These are phyloP conservation scores for Belgica antarctica DNA, from an alignment of 2,888 invertebrate species.

Conservation along the genomic window DNA sequence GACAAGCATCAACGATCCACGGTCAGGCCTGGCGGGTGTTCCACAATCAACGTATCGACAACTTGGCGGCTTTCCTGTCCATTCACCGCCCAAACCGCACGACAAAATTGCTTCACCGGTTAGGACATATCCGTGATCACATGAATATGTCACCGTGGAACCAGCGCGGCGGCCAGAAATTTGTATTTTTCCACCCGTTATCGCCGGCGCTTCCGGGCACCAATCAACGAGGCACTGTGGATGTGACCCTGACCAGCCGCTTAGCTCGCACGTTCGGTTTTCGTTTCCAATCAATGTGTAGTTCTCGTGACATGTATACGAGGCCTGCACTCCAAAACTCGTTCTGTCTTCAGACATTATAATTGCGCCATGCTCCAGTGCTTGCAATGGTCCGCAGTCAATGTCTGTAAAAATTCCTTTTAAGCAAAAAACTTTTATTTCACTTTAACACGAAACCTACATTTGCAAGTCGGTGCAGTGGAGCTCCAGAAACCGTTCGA, in stretches of 20 bases:
- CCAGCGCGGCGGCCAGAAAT: slow-evolving; percentile 74
- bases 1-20: slow-evolving; percentile 68
- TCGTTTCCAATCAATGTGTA: slow-evolving; percentile 77
- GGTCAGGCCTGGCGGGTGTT: slow-evolving; percentile 74
- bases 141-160: slow-evolving; percentile 75
- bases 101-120: slow-evolving; percentile 77
- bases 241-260: slow-evolving; percentile 75
- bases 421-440: background rate
- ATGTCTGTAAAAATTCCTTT: slow-evolving; percentile 63
- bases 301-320: slow-evolving; percentile 78
- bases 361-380: slow-evolving; percentile 72
- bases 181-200: slow-evolving; percentile 71
- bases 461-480: slow-evolving; percentile 78
- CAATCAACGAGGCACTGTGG: slow-evolving; percentile 82
- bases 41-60: slow-evolving; percentile 87
- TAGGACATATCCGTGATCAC: slow-evolving; percentile 79
- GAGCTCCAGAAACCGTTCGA: slow-evolving; percentile 81
- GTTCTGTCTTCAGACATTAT: slow-evolving; percentile 67
- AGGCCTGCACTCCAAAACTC: slow-evolving; percentile 73
- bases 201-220: slow-evolving; percentile 80
- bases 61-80: slow-evolving; percentile 75
- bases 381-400: slow-evolving; percentile 70
- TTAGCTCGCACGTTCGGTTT: slow-evolving; percentile 69
- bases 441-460: slow-evolving; percentile 59
- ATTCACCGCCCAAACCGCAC: slow-evolving; percentile 81